These are phyloP conservation scores for Charanyca ferruginea DNA, from an alignment of 2,888 invertebrate genomes.

Conservation along the genomic window DNA sequence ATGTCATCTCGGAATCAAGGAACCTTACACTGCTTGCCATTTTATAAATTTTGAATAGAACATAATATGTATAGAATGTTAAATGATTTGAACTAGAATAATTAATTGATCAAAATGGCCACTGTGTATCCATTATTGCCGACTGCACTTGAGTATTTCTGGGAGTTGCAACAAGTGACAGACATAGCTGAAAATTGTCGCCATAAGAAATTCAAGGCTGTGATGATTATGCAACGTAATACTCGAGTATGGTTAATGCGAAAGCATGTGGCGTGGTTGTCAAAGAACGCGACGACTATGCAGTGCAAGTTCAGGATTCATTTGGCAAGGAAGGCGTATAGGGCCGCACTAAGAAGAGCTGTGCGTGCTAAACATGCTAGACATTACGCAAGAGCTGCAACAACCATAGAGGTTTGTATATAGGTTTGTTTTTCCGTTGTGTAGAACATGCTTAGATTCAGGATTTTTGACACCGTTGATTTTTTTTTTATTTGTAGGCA, in stretches of 20 bases:
- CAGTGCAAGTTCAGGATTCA: constrained; percentile 84
- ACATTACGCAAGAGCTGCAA: constrained; percentile 80
- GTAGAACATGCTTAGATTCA: neutral
- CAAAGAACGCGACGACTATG: constrained; percentile 80
- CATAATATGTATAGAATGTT: constrained; percentile 7
- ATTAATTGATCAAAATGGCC: constrained; percentile 74
- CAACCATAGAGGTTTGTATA: constrained; percentile 80
- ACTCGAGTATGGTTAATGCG: constrained; percentile 81
- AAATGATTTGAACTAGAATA: constrained; percentile 3
- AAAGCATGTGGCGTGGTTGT: constrained; percentile 82
- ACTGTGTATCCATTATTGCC: constrained; percentile 76
- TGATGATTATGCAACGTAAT: constrained; percentile 79
- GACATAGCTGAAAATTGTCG: constrained; percentile 77
- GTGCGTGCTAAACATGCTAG: constrained; percentile 79
- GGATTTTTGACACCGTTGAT: neutral
- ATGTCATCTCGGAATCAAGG: neutral
- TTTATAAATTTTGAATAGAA: no score
- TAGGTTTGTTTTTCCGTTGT: neutral
- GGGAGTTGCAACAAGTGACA: constrained; percentile 75
- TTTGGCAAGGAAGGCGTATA: constrained; percentile 76
- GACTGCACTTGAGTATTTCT: constrained; percentile 74
- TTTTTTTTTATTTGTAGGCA: constrained; percentile 67
- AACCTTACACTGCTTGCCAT: neutral
- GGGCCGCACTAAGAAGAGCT: constrained; percentile 78
- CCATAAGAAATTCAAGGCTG: constrained; percentile 76